phyloP scores from a whole-genome alignment of 1,140 invertebrate genomes.

The Brachionus asplanchnoidis region DNA sequence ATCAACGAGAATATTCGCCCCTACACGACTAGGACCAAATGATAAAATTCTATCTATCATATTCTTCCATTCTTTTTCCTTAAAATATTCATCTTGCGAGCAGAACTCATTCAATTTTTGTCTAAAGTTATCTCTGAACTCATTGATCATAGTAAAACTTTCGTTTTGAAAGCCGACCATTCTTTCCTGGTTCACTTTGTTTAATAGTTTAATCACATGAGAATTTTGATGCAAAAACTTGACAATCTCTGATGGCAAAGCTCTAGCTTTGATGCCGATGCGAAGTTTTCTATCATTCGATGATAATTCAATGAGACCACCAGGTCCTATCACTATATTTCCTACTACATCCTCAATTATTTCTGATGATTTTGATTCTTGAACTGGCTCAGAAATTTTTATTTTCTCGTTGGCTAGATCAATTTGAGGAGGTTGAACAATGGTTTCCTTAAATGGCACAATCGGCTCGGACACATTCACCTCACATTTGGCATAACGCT shows the following conservation, averaged over 20 bases:
- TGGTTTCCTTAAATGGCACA: conserved; percentile 89
- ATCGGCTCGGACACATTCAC: conserved; percentile 87
- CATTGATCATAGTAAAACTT: conserved; percentile 59
- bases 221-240: conserved; percentile 42
- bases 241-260: conserved; percentile 33
- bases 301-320: not conserved
- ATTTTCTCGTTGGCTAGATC: conserved; percentile 77
- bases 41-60: conserved; percentile 75
- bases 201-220: not conserved
- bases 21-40: conserved; percentile 80
- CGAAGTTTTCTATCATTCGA: not conserved
- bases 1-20: conserved; percentile 81
- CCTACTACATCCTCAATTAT: not conserved
- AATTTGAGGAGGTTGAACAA: conserved; percentile 72
- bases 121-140: conserved; percentile 65
- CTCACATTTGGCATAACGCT: conserved; percentile 78
- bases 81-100: conserved; percentile 47
- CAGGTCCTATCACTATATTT: not conserved
- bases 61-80: conserved; percentile 59
- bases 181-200: conserved; percentile 30
- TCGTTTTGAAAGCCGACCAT: conserved; percentile 18
- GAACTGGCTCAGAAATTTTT: not conserved
- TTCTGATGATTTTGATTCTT: not conserved
- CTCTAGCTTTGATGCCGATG: conserved; percentile 21
- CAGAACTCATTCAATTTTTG: conserved; percentile 62